Percentiles rank a stretch among this genome's conserved stretches.
These are phyloP conservation scores for Monodelphis domestica DNA, from an alignment of 2,797 vertebrate genomes.

Conservation along the genomic window DNA sequence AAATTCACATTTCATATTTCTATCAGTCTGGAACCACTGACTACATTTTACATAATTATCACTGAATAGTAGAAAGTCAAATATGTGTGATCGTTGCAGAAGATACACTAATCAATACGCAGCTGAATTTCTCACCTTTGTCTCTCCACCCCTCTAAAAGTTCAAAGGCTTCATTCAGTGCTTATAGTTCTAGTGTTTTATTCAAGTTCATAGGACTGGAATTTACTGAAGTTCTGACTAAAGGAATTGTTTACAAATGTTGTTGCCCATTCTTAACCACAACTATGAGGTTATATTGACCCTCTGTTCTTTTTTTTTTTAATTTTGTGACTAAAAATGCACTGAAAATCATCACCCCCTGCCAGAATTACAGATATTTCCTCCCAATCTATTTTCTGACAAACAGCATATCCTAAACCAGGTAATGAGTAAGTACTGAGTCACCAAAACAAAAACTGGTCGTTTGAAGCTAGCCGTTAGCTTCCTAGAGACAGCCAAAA, in stretches of 20 bases:
- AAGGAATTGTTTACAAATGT: conserved; percentile 80
- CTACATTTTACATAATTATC: not conserved
- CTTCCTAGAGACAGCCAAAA: conserved; percentile 32
- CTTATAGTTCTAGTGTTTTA: conserved; percentile 55
- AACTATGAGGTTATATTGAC: conserved; percentile 86
- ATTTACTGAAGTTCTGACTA: conserved; percentile 81
- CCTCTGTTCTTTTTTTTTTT: conserved; percentile 80
- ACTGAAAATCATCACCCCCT: conserved; percentile 73
- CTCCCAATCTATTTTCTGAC: conserved; percentile 77
- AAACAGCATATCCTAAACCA: conserved; percentile 77
- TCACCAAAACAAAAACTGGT: conserved; percentile 83
- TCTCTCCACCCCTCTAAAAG: not conserved
- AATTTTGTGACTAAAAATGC: conserved; percentile 85
- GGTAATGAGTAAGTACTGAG: conserved; percentile 86
- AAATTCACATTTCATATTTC: not conserved
- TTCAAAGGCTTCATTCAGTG: conserved; percentile 13
- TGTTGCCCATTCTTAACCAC: conserved; percentile 82
- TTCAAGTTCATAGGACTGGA: conserved; percentile 61
- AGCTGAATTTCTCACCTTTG: not conserved
- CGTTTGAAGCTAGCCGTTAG: conserved; percentile 69
- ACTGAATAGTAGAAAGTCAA: not conserved
- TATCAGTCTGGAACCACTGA: not conserved
- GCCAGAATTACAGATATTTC: conserved; percentile 80
- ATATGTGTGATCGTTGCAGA: not conserved
- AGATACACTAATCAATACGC: not conserved